Evolutionary conservation across 2,888 invertebrate genomes (phyloP).

Genomic region (Yponomeuta plumbellus): DNA sequence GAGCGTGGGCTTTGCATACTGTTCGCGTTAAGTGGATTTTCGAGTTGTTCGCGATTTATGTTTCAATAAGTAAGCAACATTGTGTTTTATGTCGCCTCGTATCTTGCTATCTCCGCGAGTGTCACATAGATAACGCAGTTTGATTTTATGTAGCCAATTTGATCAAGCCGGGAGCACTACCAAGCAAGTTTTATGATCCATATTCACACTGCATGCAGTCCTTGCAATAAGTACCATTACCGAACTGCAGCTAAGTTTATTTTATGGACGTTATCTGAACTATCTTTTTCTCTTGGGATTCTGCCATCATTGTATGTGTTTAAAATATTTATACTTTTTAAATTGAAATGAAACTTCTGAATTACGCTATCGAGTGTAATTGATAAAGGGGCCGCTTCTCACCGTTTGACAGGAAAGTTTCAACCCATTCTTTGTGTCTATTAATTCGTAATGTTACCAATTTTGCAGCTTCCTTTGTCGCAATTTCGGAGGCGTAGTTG

Average conservation of each 20-base stretch:
- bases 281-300: not conserved
- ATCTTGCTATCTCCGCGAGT: slow-evolving; percentile 8
- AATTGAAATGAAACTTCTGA: too few species aligned
- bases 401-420: slow-evolving; percentile 25
- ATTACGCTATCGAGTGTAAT: too few species aligned
- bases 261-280: not conserved
- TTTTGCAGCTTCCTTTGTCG: not conserved
- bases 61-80: slow-evolving; percentile 55
- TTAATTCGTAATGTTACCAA: slow-evolving; percentile 9
- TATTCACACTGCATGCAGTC: slow-evolving; percentile 4
- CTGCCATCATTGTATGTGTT: not conserved
- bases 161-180: not conserved
- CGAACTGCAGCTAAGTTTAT: not conserved
- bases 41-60: slow-evolving; percentile 63
- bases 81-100: slow-evolving; percentile 43
- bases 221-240: not conserved
- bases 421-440: slow-evolving; percentile 13
- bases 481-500: slow-evolving; percentile 20
- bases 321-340: not conserved
- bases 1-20: slow-evolving; percentile 57
- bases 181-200: slow-evolving; percentile 2
- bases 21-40: slow-evolving; percentile 64
- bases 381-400: slow-evolving; percentile 20
- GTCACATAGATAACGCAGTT: slow-evolving; percentile 9
- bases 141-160: slow-evolving; percentile 15